phyloP scores from a whole-genome alignment of 2,888 invertebrate species.

The Chironomus riparius region DNA sequence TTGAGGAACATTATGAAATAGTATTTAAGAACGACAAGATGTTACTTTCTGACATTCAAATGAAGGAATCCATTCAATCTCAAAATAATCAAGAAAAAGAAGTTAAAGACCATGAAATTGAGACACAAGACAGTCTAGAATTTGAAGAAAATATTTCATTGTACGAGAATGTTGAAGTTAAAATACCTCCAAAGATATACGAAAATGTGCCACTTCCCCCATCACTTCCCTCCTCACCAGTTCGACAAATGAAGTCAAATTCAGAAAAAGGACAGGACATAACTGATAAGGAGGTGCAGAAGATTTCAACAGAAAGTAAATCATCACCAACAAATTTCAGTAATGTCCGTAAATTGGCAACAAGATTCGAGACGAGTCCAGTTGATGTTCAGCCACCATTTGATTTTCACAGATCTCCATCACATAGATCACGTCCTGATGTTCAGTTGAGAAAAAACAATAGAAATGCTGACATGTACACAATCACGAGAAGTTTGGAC shows the following conservation, averaged over 20 bases:
- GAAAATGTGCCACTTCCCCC: constrained; percentile 38
- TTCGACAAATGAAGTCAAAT: constrained; percentile 43
- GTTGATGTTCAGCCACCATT: constrained; percentile 51
- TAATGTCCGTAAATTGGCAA: constrained; percentile 54
- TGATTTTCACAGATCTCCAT: constrained; percentile 41
- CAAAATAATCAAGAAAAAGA: not conserved
- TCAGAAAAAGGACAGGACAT: constrained; percentile 30
- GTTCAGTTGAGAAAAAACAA: constrained; percentile 41
- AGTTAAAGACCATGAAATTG: constrained; percentile 29
- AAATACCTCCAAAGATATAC: constrained; percentile 38
- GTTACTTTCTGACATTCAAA: not conserved
- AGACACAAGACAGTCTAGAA: constrained; percentile 32
- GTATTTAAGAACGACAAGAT: constrained; percentile 7
- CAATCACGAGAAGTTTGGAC: constrained; percentile 58
- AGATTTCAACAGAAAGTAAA: constrained; percentile 31
- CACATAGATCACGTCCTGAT: constrained; percentile 51
- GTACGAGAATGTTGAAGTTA: constrained; percentile 42
- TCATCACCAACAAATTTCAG: constrained; percentile 39
- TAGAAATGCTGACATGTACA: constrained; percentile 51
- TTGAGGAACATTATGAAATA: constrained; percentile 16
- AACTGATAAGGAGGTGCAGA: constrained; percentile 31
- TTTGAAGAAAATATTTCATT: constrained; percentile 36
- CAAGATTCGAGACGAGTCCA: constrained; percentile 53
- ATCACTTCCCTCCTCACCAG: constrained; percentile 31
- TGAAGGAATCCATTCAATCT: not conserved